Evolutionary conservation across 2,113 vertebrate species (phyloP).

Genomic region (Saimiri boliviensis): DNA sequence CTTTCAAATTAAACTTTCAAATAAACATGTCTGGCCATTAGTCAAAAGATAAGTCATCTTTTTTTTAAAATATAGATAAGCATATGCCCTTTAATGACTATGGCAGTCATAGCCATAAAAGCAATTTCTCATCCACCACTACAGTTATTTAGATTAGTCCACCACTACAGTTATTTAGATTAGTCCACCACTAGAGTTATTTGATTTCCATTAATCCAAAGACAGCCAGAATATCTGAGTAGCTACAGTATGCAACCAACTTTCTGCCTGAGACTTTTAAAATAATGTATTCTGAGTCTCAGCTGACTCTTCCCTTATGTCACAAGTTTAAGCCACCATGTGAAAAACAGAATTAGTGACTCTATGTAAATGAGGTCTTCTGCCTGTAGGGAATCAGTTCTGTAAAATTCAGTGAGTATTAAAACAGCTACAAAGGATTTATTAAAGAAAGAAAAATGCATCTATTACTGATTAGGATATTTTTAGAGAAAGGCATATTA

Average conservation of each 20-base stretch:
- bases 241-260: neutral
- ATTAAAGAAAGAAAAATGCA: slow-evolving; percentile 5
- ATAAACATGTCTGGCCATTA: neutral
- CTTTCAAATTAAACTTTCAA: neutral
- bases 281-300: slow-evolving; percentile 32
- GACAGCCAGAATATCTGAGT: neutral
- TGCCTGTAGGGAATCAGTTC: neutral
- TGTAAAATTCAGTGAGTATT: slow-evolving; percentile 13
- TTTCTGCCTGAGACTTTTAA: slow-evolving; percentile 3
- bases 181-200: neutral
- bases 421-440: slow-evolving; percentile 25
- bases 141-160: neutral
- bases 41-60: neutral
- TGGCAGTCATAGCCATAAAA: neutral
- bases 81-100: neutral
- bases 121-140: neutral
- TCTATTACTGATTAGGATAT: neutral
- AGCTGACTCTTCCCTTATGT: slow-evolving; percentile 17
- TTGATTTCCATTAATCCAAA: slow-evolving; percentile 42
- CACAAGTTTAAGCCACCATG: neutral
- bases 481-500: slow-evolving; percentile 38
- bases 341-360: slow-evolving; percentile 24
- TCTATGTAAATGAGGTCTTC: slow-evolving; percentile 38
- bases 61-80: neutral
- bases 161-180: slow-evolving; percentile 11